Percentiles rank a stretch among this genome's conserved stretches.
Evolutionary conservation across 2,113 vertebrate genomes (phyloP).

Genomic region (Sporophila hypoxantha): DNA sequence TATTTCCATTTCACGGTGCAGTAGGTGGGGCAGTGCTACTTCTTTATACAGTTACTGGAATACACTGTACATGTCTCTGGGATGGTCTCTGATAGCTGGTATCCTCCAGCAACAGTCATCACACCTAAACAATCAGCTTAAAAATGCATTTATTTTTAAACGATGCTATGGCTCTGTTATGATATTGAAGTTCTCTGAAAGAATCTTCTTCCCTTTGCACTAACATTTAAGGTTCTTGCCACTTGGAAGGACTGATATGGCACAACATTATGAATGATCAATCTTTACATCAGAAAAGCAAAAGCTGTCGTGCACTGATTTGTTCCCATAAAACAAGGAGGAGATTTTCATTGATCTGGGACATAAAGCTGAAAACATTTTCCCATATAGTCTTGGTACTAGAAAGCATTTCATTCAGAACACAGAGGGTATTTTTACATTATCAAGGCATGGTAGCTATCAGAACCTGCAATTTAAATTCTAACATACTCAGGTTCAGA

Average conservation of each 20-base stretch:
- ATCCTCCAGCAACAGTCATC: not conserved
- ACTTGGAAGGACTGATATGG: not conserved
- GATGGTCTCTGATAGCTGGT: not conserved
- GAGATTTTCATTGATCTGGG: not conserved
- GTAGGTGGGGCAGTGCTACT: not conserved
- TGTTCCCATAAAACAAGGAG: not conserved
- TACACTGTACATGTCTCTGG: not conserved
- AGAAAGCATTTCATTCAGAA: not conserved
- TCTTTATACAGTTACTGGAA: not conserved
- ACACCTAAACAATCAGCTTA: not conserved
- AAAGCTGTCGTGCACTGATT: not conserved
- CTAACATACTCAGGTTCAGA: not conserved
- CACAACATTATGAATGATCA: not conserved
- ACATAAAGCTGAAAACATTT: not conserved
- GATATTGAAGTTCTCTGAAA: not conserved
- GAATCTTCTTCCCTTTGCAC: not conserved
- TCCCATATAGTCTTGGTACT: not conserved
- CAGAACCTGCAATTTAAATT: not conserved
- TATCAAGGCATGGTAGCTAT: not conserved
- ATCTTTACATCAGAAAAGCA: not conserved
- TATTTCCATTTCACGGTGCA: not conserved
- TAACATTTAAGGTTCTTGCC: not conserved
- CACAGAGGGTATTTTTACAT: not conserved
- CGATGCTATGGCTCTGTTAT: accelerated
- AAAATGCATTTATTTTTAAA: not conserved